Evolutionary conservation across 2,888 invertebrate species (phyloP), one percentile per base, ranked within the genome.

Genomic region (Aradus depressus): DNA sequence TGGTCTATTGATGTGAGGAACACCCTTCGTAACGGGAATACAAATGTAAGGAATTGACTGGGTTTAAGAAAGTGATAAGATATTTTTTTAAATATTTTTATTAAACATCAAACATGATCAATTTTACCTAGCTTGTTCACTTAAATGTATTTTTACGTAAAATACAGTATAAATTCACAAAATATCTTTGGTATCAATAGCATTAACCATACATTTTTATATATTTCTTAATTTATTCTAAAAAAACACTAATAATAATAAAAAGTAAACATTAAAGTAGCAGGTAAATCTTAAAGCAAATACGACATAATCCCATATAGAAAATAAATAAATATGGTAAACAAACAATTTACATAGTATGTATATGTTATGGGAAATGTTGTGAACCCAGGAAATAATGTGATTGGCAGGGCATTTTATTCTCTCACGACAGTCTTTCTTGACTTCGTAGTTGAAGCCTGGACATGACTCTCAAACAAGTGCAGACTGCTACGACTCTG

Each of bases 141-240:
- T n/a, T n/a, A n/a, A n/a, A 47, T 25, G 37, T 47, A 18, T 47
- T 25, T 25, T 47, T 44, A 28, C 25, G 28, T 47, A 47, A 47
- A 47, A 47, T 47, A 47, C 47, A 47, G 47, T 38, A 47, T 47
- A 47, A 47, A 38, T 47, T 25, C 38, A 47, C 47, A 54, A 54
- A 54, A 54, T 54, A 54, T 54, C 54, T 54, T 54, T 54, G 54
- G 54, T 54, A 51, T 54, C 51, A 47, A 47, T 42, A 53, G 41
- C 38, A 43, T 47, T 51, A 54, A 54, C 54, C 50, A 51, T 37
- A 44, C 51, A 45, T 44, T 35, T 22, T 42, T n/a, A 47, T 38
- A 47, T 37, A 35, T 47, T 42, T 4, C 26, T 47, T 34, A 26
- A 42, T 25, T 26, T 26, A 19, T 45, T 26, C 28, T 25, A 47